These are phyloP conservation scores for Benthosema pterotum DNA, from an alignment of 2,797 vertebrate genomes.

Conservation along the genomic window DNA sequence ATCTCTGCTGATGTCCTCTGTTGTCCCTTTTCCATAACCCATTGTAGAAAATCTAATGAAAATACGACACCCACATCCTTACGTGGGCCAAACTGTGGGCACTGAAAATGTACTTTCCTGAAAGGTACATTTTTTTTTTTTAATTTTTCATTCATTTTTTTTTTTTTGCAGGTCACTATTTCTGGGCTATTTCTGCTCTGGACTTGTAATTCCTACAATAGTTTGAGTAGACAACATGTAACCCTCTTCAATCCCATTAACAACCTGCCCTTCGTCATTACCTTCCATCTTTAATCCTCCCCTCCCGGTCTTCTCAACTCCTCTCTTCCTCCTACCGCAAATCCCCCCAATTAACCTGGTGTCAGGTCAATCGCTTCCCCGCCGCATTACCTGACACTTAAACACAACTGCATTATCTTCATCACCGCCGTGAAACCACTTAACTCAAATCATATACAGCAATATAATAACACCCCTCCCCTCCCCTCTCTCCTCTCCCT, in stretches of 20 bases:
- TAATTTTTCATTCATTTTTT: no score
- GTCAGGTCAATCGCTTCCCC: no score
- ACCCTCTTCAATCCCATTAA: not conserved
- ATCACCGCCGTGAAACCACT: conserved; percentile 20
- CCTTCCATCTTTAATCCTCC: conserved; percentile 5
- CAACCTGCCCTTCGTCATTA: not conserved
- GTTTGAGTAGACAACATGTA: conserved; percentile 52
- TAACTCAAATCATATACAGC: not conserved
- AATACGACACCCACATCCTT: no score
- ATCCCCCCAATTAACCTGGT: no score
- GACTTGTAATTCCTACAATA: conserved; percentile 55
- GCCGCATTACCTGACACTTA: no score
- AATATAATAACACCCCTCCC: no score
- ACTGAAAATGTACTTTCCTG: not conserved
- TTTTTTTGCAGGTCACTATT: conserved; percentile 56
- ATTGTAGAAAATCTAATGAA: no score
- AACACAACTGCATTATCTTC: no score
- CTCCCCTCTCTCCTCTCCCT: not conserved
- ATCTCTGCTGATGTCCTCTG: not conserved
- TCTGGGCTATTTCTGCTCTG: conserved; percentile 35
- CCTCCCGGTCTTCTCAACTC: not conserved
- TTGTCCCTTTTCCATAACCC: not conserved
- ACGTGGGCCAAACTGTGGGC: no score
- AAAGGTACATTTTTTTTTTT: conserved; percentile 7
- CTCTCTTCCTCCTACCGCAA: no score